phyloP scores from a whole-genome alignment of 2,888 invertebrate species.

The Tupiocoris notatus region DNA sequence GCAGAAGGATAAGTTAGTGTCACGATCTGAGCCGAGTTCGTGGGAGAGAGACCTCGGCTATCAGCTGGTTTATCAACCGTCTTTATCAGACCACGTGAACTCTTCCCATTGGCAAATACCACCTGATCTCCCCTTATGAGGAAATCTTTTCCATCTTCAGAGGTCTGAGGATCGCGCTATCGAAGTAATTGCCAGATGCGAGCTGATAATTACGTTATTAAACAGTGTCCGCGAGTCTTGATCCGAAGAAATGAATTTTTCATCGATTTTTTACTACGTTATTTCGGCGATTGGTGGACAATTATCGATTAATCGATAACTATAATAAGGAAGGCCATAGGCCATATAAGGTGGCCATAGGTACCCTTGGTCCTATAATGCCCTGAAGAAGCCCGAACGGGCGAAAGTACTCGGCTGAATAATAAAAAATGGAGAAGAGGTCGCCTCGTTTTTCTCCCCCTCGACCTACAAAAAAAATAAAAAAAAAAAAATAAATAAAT shows the following conservation, averaged over 20 bases:
- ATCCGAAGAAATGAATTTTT: background rate
- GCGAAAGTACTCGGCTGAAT: too few relatives aligned
- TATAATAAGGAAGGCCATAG: too few relatives aligned
- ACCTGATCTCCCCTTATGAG: conserved; percentile 23
- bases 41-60: conserved; percentile 23
- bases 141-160: conserved; percentile 8
- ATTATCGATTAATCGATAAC: too few relatives aligned
- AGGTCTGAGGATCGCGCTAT: conserved; percentile 14
- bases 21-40: conserved; percentile 19
- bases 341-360: too few relatives aligned
- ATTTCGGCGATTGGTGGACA: too few relatives aligned
- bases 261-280: too few relatives aligned
- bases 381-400: too few relatives aligned
- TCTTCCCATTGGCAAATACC: conserved; percentile 23
- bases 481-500: too few relatives aligned
- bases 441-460: too few relatives aligned
- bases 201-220: conserved; percentile 29
- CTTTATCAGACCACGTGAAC: conserved; percentile 23
- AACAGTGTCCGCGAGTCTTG: background rate
- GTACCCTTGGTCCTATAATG: too few relatives aligned
- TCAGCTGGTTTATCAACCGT: conserved; percentile 6
- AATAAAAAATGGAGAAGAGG: too few relatives aligned
- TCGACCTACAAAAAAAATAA: too few relatives aligned
- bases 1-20: conserved; percentile 26
- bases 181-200: conserved; percentile 24